Evolutionary conservation across 2,113 vertebrate species (phyloP), one percentile per base, ranked within the genome.

Genomic region (Peucedramus taeniatus): DNA sequence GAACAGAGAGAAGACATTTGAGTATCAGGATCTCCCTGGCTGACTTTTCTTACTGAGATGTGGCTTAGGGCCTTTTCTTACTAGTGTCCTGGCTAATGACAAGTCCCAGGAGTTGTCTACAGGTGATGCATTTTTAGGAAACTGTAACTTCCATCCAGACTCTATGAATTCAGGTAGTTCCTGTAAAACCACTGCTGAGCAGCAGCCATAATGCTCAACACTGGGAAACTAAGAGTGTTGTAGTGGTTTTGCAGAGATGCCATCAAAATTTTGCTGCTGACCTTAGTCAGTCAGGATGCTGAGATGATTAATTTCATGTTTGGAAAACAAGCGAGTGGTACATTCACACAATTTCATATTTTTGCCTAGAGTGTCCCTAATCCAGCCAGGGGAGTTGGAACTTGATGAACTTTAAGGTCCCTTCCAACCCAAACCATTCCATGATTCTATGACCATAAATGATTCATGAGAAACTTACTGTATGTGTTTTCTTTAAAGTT

Each of bases 221-320:
- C 35, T 10, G 14, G 0, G 0, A 70, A 76, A 65, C 5, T 3
- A 21, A 22, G 44, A 28, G 27, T 10, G 4, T 19, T 60, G 24
- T 13, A 37, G 57, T 1, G 16, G 35, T 60, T 60, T 27, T 35
- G 8, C 4, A 6, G 60, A 65, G 35, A 40, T 1, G 14, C 40
- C 14, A 91, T 75, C 45, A 39, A 60, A 14, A 69, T 40, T 40
- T 78, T 51, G 28, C 40, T 42, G 5, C 16, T 78, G 39, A 27
- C 27, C 72, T 69, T 19, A 85, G 18, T 10, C 5, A 8, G 33
- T 15, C 6, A 47, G 85, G 50, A 76, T 54, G 40, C 15, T 6
- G 24, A 69, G 42, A 37, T 54, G 27, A 40, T 76, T 49, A 3
- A 72, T 63, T 70, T 74, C 10, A 1, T 31, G 13, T 33, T 85